Evolutionary conservation across 92 coral and sea anemone species (phyloP), one percentile per base, ranked within the genome.

Genomic region (Pocillopora meandrina): DNA sequence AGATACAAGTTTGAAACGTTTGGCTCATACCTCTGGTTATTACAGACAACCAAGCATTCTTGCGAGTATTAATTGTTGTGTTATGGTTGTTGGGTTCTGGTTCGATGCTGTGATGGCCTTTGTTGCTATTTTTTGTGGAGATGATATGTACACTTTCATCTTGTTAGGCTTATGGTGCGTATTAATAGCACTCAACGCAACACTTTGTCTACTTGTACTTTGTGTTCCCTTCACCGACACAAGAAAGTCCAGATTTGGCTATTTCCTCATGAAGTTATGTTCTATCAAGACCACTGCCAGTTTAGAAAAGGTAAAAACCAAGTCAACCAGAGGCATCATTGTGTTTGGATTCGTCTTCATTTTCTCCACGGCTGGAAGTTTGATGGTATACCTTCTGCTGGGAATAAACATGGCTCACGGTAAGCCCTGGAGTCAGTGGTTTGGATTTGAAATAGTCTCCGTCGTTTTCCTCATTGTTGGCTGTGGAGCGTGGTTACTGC

Each of bases 361-460:
- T 3, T 9, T 13, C n/a, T 17, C 82, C 5, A 4, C 16, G 12
- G 42, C 31, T 5, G 58, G 35, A 11, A n/a, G 7, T 10, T 3
- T 63, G 9, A n/a, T 47, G 10, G 10, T 10, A n/a, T 12, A 35
- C 14, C 35, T 77, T 17, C 13, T n/a, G 26, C 15, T 42, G 56
- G 64, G 5, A 0, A 11, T 63, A 2, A n/a, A 35, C 52, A 1
- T 77, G 3, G 82, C 15, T 2, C 19, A 0, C 6, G 1, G 10
- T 42, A 17, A 63, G 14, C 82, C 82, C 3, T 77, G 82, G 82
- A 77, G 61, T 49, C 26, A 18, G n/a, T 77, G 71, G 82, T 36
- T 18, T 19, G 71, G 71, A 5, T 65, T 79, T 8, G 47, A 47
- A 56, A 49, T 79, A 13, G 3, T 21, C 17, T 14, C 4, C 58